Conservation (phyloP, 2,113 vertebrate species). For the Gallinago paraguaiae region DNA sequence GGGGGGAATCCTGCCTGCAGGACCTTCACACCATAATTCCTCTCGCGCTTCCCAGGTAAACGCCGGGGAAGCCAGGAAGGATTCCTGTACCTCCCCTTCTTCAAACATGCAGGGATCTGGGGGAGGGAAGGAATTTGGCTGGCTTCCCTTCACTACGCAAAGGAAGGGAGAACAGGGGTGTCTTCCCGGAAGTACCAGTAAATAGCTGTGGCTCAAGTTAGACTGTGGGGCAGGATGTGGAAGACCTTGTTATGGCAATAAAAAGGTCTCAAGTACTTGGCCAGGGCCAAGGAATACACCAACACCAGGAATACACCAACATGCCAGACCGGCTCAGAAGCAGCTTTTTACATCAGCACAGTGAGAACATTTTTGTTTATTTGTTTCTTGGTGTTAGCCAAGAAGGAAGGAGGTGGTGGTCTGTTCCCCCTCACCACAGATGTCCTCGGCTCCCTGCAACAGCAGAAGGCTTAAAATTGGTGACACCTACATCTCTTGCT, state of each 20-base stretch:
- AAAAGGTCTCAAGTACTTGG: slow-evolving; percentile 50
- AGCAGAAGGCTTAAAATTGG: neutral
- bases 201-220: neutral
- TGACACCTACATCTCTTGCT: neutral
- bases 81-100: neutral
- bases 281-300: neutral
- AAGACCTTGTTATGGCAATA: slow-evolving; percentile 13
- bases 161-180: slow-evolving; percentile 20
- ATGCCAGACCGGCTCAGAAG: neutral
- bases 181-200: slow-evolving; percentile 47
- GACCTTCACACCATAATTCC: rapidly evolving
- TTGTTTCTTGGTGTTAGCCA: neutral
- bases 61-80: rapidly evolving
- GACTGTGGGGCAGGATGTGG: slow-evolving; percentile 34
- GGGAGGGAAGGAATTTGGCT: neutral
- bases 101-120: neutral
- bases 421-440: neutral
- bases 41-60: neutral
- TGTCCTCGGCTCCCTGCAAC: neutral
- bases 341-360: neutral
- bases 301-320: neutral
- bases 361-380: slow-evolving; percentile 28
- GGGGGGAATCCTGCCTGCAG: neutral
- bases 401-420: slow-evolving; percentile 18
- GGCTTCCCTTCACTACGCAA: neutral